Evolutionary conservation across 1,140 invertebrate genomes (phyloP), one percentile per base, ranked within the genome.

Genomic region (Zaprionus kolodkinae): DNA sequence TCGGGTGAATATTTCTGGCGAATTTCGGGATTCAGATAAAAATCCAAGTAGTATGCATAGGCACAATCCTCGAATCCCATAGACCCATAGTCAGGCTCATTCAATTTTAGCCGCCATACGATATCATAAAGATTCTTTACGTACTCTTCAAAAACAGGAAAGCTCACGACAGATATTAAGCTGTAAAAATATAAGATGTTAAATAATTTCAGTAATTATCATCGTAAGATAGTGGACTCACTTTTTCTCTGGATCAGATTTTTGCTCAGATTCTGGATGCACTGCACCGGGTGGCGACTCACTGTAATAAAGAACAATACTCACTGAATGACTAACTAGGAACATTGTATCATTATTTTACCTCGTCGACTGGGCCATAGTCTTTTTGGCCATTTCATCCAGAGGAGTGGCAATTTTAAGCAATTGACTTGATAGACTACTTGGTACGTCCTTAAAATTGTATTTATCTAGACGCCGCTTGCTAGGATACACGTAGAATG

Each of bases 21-120:
- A 3, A 86, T 82, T 48, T 76, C 63, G 1, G 79, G 76, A 3
- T 30, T 76, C 10, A 76, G 11, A 36, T 87, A 86, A 15, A 87
- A 86, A 0, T 38, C 56, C 15, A 79, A 50, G 21, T 86, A 86
- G 13, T 68, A 86, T 5, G 57, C 55, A 7, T 40, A n/a, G 1
- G 76, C 72, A 17, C 71, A 71, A 2, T 79, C 60, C 1, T 79
- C 76, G 25, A 76, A 76, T 2, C 67, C 78, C 27, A 36, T 63
- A n/a, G 35, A n/a, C 3, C 6, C n/a, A 27, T 64, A 86, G 1
- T 48, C 40, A 0, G 17, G 54, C 0, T 79, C 72, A 0, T 66
- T 5, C 0, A 71, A 4, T 30, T 77, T 81, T 0, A 86, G 33
- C 0, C 59, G 21, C 30, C 52, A 70, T 38, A 68, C 65, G 45